Base-by-base conservation (phyloP, 2,113 vertebrate species). In the Hyperoodon ampullatus region DNA sequence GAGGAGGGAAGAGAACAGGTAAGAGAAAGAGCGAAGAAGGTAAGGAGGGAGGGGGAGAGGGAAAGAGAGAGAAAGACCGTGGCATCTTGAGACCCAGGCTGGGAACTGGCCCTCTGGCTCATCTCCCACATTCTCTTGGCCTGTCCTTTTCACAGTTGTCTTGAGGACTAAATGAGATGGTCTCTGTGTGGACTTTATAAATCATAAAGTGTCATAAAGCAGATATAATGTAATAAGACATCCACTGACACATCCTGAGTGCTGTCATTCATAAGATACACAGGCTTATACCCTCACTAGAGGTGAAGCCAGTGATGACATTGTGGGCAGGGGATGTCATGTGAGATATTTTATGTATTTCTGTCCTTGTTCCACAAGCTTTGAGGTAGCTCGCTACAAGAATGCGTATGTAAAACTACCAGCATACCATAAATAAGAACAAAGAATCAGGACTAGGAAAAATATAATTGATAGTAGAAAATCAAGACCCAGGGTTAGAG, bases 151-250 rank as follows among this genome's bases (percentile, higher is more conserved):
- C 44, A 24, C 19, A 26, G 4, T 7, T 33, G n/a, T 55, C 63
- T 15, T n/a, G n/a, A 39, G 30, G 80, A 90, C 42, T 82, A 50
- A 78, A 55, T 14, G 16, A 92, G 9, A 47, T 61, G 6, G 18
- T 53, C 50, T 85, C 90, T 85, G 42, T 61, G 39, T 12, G 80
- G 84, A n/a, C n/a, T 80, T 80, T 55, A 74, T 35, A 78, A 84
- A 60, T 55, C 58, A 8, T 18, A 11, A 84, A 35, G 39, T 77
- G 24, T 60, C 35, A 9, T 71, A 66, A 74, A 92, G 88, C 21
- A 78, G 26, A 65, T 16, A 19, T 7, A 39, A 60, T 6, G 18
- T 35, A 77, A 66, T 16, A 60, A 77, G 44, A 33, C 72, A 77
- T 58, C 9, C 21, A 16, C 15, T 14, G 66, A 75, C 5, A 11